A percentile compares a stretch with the other conserved stretches of the same genome.
These are phyloP conservation scores for Tanypteryx hageni DNA, from an alignment of 2,888 invertebrate species.

Conservation along the genomic window DNA sequence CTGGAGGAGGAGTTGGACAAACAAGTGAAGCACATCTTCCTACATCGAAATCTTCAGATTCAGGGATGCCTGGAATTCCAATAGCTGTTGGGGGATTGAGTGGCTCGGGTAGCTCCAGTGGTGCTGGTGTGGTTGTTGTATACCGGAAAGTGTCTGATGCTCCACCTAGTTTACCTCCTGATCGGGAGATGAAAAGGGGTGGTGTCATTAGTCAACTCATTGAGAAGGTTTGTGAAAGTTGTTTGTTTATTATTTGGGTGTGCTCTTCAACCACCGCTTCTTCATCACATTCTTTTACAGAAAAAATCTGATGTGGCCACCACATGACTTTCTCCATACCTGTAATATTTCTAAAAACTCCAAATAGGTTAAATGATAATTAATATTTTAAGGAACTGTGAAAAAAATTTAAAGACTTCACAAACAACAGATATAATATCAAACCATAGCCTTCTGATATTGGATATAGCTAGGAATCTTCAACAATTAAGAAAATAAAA, in stretches of 20 bases:
- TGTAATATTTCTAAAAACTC: too few species aligned
- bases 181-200: constrained; percentile 71
- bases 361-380: too few species aligned
- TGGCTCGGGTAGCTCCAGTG: constrained; percentile 25
- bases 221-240: constrained; percentile 76
- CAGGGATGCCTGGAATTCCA: constrained; percentile 51
- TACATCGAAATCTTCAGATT: constrained; percentile 30
- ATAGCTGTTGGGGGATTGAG: constrained; percentile 54
- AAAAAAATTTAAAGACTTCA: too few species aligned
- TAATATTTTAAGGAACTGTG: too few species aligned
- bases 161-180: constrained; percentile 65
- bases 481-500: too few species aligned
- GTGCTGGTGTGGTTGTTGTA: constrained; percentile 61
- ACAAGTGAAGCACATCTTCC: constrained; percentile 33
- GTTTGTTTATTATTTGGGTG: not conserved
- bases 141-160: constrained; percentile 51
- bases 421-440: too few species aligned
- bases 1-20: not conserved
- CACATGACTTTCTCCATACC: too few species aligned
- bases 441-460: too few species aligned
- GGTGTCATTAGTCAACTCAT: constrained; percentile 78
- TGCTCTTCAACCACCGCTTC: not conserved
- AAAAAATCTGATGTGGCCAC: too few species aligned
- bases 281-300: too few species aligned
- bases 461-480: too few species aligned